A percentile compares a stretch with the other conserved stretches of the same genome.
These are phyloP conservation scores for Micronycteris hirsuta DNA, from an alignment of 2,113 vertebrate species.

Conservation along the genomic window DNA sequence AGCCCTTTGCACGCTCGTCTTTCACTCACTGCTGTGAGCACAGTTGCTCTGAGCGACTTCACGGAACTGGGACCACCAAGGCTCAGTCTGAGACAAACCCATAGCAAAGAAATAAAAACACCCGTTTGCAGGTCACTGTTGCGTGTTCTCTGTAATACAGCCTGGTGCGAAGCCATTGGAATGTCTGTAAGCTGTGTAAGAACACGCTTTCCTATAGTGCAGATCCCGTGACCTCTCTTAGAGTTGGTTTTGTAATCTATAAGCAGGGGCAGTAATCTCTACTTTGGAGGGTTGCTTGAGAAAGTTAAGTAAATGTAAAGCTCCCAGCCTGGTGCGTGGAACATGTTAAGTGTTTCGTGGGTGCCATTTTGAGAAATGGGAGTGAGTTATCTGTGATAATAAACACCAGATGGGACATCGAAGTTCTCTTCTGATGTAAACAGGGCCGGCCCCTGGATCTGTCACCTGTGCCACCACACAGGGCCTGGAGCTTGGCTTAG, in stretches of 20 bases:
- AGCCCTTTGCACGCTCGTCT: fast-evolving
- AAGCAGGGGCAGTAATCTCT: neutral
- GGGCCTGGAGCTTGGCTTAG: fast-evolving
- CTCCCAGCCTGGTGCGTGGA: neutral
- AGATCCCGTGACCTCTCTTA: neutral
- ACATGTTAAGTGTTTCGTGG: fast-evolving
- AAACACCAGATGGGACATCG: neutral
- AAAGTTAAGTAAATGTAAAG: neutral
- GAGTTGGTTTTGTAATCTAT: neutral
- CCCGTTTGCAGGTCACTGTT: neutral
- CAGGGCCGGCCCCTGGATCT: neutral
- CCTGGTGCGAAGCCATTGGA: neutral
- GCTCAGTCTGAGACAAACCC: neutral
- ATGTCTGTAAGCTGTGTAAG: too few species aligned
- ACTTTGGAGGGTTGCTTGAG: neutral
- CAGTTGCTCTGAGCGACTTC: neutral
- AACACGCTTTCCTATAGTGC: neutral
- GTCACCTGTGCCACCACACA: neutral
- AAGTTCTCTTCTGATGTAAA: neutral
- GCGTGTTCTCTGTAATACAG: fast-evolving
- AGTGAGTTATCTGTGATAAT: neutral
- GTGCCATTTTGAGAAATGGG: neutral
- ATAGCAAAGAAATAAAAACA: neutral
- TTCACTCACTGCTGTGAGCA: neutral
- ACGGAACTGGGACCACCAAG: neutral